Conservation (phyloP, 2,113 vertebrate genomes). For the Danio rerio region GRCz12tu NC_133176.1:28469501-28470000, state of each 20-base stretch:
- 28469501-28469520: constrained; percentile 40
- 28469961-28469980: constrained; percentile 70
- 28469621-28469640: constrained; percentile 23
- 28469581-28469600: neutral
- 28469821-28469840: constrained; percentile 19
- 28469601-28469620: constrained; percentile 1
- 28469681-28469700: constrained; percentile 69
- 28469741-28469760: constrained; percentile 57
- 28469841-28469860: constrained; percentile 38
- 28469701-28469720: constrained; percentile 62
- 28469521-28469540: constrained; percentile 35
- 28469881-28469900: neutral
- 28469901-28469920: constrained; percentile 25
- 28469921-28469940: constrained; percentile 25
- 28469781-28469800: constrained; percentile 66
- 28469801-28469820: constrained; percentile 15
- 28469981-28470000: constrained; percentile 74
- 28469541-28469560: constrained; percentile 21
- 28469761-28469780: constrained; percentile 71
- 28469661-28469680: constrained; percentile 11
- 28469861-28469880: neutral
- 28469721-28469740: constrained; percentile 58
- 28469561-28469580: constrained; percentile 28
- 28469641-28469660: constrained; percentile 19
- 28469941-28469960: constrained; percentile 59